A percentile compares a stretch with the other conserved stretches of the same genome.
phyloP scores from a whole-genome alignment of 2,888 invertebrate species.

The Euphydryas editha region DNA sequence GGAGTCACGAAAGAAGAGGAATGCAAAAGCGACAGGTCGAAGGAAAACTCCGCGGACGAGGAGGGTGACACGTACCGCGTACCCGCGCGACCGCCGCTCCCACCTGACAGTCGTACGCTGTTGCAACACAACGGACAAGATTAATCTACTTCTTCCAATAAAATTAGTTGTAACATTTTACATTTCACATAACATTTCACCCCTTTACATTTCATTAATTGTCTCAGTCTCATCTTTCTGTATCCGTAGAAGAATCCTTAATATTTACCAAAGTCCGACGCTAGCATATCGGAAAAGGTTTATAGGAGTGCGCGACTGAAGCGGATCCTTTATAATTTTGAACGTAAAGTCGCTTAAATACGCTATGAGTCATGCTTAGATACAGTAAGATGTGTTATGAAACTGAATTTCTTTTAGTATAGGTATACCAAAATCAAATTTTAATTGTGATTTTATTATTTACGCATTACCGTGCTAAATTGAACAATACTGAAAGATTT shows the following conservation, averaged over 20 bases:
- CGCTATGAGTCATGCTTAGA: conserved; percentile 28
- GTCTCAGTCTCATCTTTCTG: conserved; percentile 26
- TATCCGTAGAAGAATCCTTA: conserved; percentile 17
- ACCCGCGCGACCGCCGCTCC: conserved; percentile 82
- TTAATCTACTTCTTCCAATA: conserved; percentile 66
- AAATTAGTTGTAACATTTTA: conserved; percentile 29
- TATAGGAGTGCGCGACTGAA: conserved; percentile 8
- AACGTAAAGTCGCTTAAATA: conserved; percentile 39
- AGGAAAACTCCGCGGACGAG: conserved; percentile 85
- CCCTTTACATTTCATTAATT: too few relatives aligned
- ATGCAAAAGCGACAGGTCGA: conserved; percentile 86
- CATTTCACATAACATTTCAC: too few relatives aligned
- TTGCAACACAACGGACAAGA: conserved; percentile 92
- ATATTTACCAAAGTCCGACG: conserved; percentile 5
- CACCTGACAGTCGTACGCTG: conserved; percentile 86
- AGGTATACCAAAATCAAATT: conserved; percentile 53
- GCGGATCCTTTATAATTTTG: conserved; percentile 33
- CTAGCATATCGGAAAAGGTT: conserved; percentile 1
- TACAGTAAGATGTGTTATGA: conserved; percentile 47
- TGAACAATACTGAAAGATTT: conserved; percentile 56
- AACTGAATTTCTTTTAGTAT: conserved; percentile 64
- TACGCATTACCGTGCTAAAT: conserved; percentile 48
- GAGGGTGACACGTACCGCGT: conserved; percentile 77
- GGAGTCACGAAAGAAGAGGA: conserved; percentile 84
- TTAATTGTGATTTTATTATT: conserved; percentile 38